A percentile compares a stretch with the other conserved stretches of the same genome.
phyloP scores from a whole-genome alignment of 2,888 invertebrate genomes.

The Aphodius sticticus region DNA sequence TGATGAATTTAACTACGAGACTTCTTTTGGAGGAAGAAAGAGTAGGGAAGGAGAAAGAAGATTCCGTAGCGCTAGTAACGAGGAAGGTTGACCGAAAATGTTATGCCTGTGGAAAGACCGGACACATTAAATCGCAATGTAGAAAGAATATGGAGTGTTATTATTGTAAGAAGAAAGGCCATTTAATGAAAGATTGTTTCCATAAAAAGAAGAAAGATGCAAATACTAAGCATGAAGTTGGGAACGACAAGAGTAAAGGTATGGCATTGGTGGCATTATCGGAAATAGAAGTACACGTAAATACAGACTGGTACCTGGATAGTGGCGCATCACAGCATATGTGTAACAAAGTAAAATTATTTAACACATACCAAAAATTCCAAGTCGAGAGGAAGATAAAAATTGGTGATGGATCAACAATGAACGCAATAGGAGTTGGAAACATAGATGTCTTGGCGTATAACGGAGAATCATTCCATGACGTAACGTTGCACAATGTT shows the following conservation, averaged over 20 bases:
- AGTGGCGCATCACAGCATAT: conserved; percentile 27
- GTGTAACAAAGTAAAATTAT: conserved; percentile 18
- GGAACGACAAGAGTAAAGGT: conserved; percentile 15
- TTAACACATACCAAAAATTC: conserved; percentile 18
- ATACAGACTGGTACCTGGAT: conserved; percentile 27
- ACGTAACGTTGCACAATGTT: conserved; percentile 37
- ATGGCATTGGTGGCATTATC: conserved; percentile 22
- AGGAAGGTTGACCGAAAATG: conserved; percentile 22
- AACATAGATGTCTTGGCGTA: conserved; percentile 14
- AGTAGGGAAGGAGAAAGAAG: conserved; percentile 32
- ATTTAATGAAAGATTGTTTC: conserved; percentile 36
- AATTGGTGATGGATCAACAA: conserved; percentile 28
- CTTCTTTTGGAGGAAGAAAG: conserved; percentile 43
- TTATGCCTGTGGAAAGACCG: conserved; percentile 24
- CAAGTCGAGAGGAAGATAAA: conserved; percentile 12
- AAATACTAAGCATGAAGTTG: neutral
- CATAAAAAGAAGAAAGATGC: conserved; percentile 33
- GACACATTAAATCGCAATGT: conserved; percentile 27
- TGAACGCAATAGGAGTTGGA: conserved; percentile 29
- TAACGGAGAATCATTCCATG: conserved; percentile 34
- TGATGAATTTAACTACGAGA: conserved; percentile 42
- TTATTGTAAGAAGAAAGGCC: conserved; percentile 40
- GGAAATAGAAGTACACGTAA: conserved; percentile 18
- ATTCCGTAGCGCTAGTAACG: conserved; percentile 17
- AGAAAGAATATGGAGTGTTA: conserved; percentile 32